Evolutionary conservation across 2,888 invertebrate species (phyloP), one percentile per base, ranked within the genome.

Genomic region (Margaritifera margaritifera): DNA sequence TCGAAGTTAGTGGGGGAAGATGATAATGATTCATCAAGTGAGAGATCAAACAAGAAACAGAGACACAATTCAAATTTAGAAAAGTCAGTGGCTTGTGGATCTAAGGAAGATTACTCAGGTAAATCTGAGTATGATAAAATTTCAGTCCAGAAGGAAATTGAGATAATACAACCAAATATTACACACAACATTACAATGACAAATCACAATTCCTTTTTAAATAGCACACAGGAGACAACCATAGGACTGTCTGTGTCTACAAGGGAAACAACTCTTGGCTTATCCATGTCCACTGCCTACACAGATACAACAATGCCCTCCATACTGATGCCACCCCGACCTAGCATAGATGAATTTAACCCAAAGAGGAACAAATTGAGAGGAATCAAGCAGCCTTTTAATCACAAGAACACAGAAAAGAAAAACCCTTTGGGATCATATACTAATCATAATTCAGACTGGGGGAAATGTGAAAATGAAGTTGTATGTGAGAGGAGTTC

Each of bases 281-380:
- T 77, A 15, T 83, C 83, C 15, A 81, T 83, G 83, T 83, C 83
- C 18, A 64, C 74, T 5, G 79, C 77, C 1, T 83, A 77, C 66
- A 76, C 74, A 55, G 81, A 81, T 55, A 63, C 77, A 6, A 71
- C 77, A 22, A 66, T 78, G 68, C 72, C 75, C 1, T 74, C 77
- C 6, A 59, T 79, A 19, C 60, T 72, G 24, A 22, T 66, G 18
- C 69, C 74, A 11, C 73, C 74, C 1, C 63, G 82, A 31, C 77
- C 67, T 31, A 83, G 83, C 64, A 80, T 83, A 58, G 79, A 82
- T 69, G 82, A 83, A 66, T 83, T 83, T 62, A 80, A 71, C 52
- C 22, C 68, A 4, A 11, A 61, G 25, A 62, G 27, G n/a, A 68
- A 70, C 27, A 66, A 68, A 62, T 51, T 51, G n/a, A 68, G 61